Evolutionary conservation across 1,140 invertebrate species (phyloP).

Genomic region (Sitophilus oryzae): DNA sequence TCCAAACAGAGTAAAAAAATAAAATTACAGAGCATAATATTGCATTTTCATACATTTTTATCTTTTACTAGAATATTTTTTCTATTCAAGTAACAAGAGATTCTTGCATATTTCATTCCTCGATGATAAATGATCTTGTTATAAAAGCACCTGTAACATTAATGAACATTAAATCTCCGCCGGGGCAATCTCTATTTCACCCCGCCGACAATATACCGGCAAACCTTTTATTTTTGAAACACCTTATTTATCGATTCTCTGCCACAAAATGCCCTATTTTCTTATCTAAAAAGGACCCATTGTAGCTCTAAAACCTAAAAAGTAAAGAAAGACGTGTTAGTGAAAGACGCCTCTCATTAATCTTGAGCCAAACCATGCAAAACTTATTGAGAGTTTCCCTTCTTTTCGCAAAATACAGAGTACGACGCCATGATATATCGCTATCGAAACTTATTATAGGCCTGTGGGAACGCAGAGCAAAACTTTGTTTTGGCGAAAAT

Average conservation of each 20-base stretch:
- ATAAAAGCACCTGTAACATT: too few relatives aligned
- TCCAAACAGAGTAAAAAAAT: too few relatives aligned
- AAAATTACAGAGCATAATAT: too few relatives aligned
- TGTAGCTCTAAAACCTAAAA: slow-evolving; percentile 18
- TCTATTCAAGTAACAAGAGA: too few relatives aligned
- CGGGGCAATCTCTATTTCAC: slow-evolving; percentile 1
- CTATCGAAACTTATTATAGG: slow-evolving; percentile 45
- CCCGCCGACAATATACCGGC: not conserved
- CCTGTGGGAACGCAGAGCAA: slow-evolving; percentile 33
- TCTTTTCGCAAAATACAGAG: slow-evolving; percentile 23
- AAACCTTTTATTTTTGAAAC: not conserved
- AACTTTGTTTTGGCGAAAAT: slow-evolving; percentile 29
- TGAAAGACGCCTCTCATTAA: slow-evolving; percentile 45
- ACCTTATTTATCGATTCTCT: slow-evolving; percentile 17
- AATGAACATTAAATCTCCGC: too few relatives aligned
- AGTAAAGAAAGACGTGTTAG: slow-evolving; percentile 24
- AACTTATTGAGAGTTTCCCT: slow-evolving; percentile 38
- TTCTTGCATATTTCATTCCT: too few relatives aligned
- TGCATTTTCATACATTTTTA: too few relatives aligned
- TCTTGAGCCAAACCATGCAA: slow-evolving; percentile 44
- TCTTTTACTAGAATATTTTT: too few relatives aligned
- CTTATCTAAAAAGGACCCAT: slow-evolving; percentile 17
- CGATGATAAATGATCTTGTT: too few relatives aligned
- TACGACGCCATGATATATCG: slow-evolving; percentile 41
- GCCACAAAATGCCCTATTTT: not conserved